These are phyloP conservation scores for Lutra lutra DNA, from an alignment of 2,797 vertebrate genomes.

Conservation along the genomic window DNA sequence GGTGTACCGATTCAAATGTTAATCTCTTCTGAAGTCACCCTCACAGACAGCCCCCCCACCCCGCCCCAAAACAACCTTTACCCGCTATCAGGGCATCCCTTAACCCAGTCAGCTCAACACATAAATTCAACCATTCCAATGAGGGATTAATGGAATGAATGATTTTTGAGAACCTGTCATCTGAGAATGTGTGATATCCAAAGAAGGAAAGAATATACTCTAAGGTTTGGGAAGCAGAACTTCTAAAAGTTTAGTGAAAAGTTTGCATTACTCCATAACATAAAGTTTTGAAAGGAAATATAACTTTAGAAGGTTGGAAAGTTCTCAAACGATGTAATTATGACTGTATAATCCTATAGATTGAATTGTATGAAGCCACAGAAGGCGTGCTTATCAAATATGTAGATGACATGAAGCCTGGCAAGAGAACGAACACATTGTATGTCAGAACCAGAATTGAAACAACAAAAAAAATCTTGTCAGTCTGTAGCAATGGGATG, in stretches of 20 bases:
- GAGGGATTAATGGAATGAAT: slow-evolving; percentile 24
- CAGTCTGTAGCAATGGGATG: slow-evolving; percentile 84
- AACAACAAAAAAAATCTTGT: slow-evolving; percentile 83
- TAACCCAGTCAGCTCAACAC: neutral
- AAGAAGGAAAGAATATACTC: slow-evolving; percentile 30
- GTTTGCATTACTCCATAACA: slow-evolving; percentile 80
- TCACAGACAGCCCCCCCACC: neutral
- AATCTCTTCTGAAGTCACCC: neutral
- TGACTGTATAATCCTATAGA: slow-evolving; percentile 84
- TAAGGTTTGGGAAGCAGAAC: slow-evolving; percentile 72
- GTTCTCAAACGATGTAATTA: slow-evolving; percentile 84
- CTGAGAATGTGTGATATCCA: slow-evolving; percentile 19
- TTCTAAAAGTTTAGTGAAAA: slow-evolving; percentile 75
- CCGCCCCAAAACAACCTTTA: neutral
- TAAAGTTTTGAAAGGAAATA: slow-evolving; percentile 82
- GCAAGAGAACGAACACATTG: slow-evolving; percentile 83
- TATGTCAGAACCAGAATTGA: slow-evolving; percentile 84
- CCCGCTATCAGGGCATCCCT: neutral
- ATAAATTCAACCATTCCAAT: neutral
- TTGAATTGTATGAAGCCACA: slow-evolving; percentile 83
- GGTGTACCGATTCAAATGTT: neutral
- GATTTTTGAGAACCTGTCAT: slow-evolving; percentile 9
- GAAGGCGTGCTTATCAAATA: slow-evolving; percentile 84
- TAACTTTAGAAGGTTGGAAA: slow-evolving; percentile 84
- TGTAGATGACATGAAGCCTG: slow-evolving; percentile 83